These are phyloP conservation scores for Papilio xuthus DNA, from an alignment of 1,140 invertebrate species.

Conservation along the genomic window DNA sequence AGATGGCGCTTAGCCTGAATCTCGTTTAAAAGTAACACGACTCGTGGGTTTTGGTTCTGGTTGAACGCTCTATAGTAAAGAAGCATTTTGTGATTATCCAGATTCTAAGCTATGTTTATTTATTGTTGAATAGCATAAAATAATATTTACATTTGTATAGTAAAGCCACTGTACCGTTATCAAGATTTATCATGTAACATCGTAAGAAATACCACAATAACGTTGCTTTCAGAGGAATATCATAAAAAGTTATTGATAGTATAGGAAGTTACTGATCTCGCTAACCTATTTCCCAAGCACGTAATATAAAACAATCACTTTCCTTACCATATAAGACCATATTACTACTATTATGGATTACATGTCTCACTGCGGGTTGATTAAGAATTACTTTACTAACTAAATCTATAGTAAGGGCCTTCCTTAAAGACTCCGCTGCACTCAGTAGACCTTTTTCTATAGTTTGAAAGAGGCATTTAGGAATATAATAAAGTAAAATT, in stretches of 20 bases:
- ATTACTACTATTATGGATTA: neutral
- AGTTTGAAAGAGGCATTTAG: too few relatives aligned
- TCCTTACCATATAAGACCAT: neutral
- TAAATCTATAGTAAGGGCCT: neutral
- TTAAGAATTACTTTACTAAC: neutral
- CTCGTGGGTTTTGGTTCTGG: too few relatives aligned
- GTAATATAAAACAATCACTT: slow-evolving; percentile 7
- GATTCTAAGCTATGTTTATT: too few relatives aligned
- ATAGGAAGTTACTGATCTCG: neutral
- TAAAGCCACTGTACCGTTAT: neutral
- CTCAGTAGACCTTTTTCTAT: too few relatives aligned
- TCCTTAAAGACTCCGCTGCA: too few relatives aligned
- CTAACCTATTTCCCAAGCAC: slow-evolving; percentile 9
- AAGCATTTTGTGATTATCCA: too few relatives aligned
- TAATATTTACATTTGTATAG: neutral
- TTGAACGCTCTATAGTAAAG: too few relatives aligned
- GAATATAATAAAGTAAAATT: too few relatives aligned
- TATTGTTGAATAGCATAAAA: too few relatives aligned
- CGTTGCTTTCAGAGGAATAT: neutral
- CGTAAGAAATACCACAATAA: neutral
- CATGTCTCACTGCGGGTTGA: neutral
- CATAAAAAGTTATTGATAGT: neutral
- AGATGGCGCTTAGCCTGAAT: too few relatives aligned
- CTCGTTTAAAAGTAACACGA: too few relatives aligned
- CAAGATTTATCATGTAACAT: neutral